Percentiles rank a stretch among this genome's conserved stretches.
Evolutionary conservation across 1,140 invertebrate species (phyloP).

Genomic region (Lethrus apterus): DNA sequence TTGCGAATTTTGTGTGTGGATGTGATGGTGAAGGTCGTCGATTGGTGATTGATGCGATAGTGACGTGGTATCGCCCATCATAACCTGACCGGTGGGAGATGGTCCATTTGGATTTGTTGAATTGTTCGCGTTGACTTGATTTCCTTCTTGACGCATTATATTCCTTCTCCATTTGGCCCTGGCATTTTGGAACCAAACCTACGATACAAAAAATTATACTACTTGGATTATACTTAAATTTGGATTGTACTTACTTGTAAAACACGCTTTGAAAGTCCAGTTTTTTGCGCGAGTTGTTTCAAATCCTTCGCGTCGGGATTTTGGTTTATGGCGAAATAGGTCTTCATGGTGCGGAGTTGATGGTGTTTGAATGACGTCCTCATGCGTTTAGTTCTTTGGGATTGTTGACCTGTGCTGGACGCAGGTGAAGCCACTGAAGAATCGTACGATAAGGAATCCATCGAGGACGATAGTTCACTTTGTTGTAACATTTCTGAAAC

Average conservation of each 20-base stretch:
- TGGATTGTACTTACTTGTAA: conserved; percentile 69
- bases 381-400: conserved; percentile 78
- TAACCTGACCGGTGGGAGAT: conserved; percentile 33
- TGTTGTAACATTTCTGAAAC: conserved; percentile 62
- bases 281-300: conserved; percentile 91
- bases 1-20: conserved; percentile 37
- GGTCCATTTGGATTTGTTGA: conserved; percentile 42
- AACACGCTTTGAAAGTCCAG: conserved; percentile 91
- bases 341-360: conserved; percentile 95
- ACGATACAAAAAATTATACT: conserved; percentile 13
- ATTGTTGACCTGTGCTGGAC: conserved; percentile 48
- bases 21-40: conserved; percentile 39
- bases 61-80: conserved; percentile 26
- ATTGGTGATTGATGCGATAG: conserved; percentile 33
- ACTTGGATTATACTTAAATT: background rate
- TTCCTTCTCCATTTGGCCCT: conserved; percentile 90
- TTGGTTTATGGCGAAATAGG: conserved; percentile 94
- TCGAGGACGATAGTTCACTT: conserved; percentile 64
- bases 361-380: conserved; percentile 96
- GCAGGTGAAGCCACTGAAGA: conserved; percentile 65
- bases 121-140: conserved; percentile 38
- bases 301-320: conserved; percentile 96
- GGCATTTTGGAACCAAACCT: conserved; percentile 99
- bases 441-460: conserved; percentile 69
- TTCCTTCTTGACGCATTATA: conserved; percentile 65